Base-by-base conservation (phyloP, 2,113 vertebrate genomes). In the Malurus cyaneus region DNA sequence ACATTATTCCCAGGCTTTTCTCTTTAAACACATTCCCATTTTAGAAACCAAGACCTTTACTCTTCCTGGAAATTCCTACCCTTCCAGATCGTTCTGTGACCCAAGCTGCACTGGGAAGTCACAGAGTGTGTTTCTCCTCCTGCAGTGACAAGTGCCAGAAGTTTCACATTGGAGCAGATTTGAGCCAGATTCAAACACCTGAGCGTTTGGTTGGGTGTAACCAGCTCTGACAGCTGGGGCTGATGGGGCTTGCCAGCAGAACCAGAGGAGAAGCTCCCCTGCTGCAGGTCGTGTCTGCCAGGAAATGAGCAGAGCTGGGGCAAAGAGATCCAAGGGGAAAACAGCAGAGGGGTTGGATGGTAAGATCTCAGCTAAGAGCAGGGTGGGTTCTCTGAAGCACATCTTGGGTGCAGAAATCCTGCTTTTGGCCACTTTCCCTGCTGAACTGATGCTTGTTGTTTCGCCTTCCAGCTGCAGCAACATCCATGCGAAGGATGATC, bases 321-420 rank as follows among this genome's bases (percentile, higher is more conserved):
- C 14, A 46, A 8, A 19, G 21, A 5, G 4, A 23, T 1, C 36
- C 13, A 1, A 9, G 28, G n/a, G 26, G 57, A 6, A 52, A 46
- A 18, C 0, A 41, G 29, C 7, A 20, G 44, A 64, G 20, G 4
- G 6, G 2, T 0, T 8, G 36, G 18, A 6, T 0, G 32, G 62
- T 2, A 24, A 31, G 53, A 2, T 6, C 34, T 6, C 0, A 1
- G n/a, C 59, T 9, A 1, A 44, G 26, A 29, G n/a, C 2, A 10
- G 47, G 11, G 9, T 4, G 46, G 32, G 28, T 8, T 32, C 54
- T 9, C 53, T 39, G 36, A 16, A 47, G 59, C 11, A 5, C 6
- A 12, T 28, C 46, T 23, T 29, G 34, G 19, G 12, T 24, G 3
- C 1, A 50, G 39, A 72, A 70, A 20, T 29, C 29, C 66, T 17